Evolutionary conservation across 2,797 vertebrate species (phyloP), one percentile per base, ranked within the genome.

Genomic region (Vespertilio murinus): DNA sequence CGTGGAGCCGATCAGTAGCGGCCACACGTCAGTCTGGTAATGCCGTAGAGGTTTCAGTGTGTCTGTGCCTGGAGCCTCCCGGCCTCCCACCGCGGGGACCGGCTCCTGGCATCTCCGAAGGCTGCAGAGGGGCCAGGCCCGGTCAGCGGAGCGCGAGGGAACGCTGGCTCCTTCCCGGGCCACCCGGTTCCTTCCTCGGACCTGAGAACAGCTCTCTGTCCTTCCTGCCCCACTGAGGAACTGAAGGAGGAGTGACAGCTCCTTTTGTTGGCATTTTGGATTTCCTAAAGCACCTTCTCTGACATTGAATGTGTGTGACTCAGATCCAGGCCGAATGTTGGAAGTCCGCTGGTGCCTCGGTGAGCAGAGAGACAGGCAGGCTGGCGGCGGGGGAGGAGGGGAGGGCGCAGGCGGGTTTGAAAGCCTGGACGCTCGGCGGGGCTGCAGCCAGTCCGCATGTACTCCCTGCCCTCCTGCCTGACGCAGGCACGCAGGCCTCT

Each of bases 211-310:
- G 38, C 59, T 33, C 65, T 83, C 67, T 81, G 30, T 69, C 25
- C 70, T 69, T 85, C 56, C 16, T 83, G 59, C 17, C 28, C 93
- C 80, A 52, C 49, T 38, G 10, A 81, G 78, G 75, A 84, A 30
- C 65, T 84, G 16, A 45, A 47, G 56, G 61, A 67, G 87, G 4
- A 71, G 40, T 17, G 42, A 74, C 40, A 70, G 18, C 42, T 67
- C 61, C 38, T 49, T 75, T 65, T 8, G 7, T 54, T 67, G 67
- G 30, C 38, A 5, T 22, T 5, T 65, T 40, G 64, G 35, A 64
- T 11, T 40, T 1, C 3, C 10, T 25, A 47, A 81, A 59, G 22
- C 73, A n/a, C 40, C 67, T 40, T 30, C 22, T 2, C 40, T 61
- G 92, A 77, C 40, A 54, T 1, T 13, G 12, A n/a, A 14, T 10